Percentiles rank a stretch among this genome's conserved stretches.
Conservation (phyloP, 2,888 invertebrate species). For the Drosophila multiciliata region DNA sequence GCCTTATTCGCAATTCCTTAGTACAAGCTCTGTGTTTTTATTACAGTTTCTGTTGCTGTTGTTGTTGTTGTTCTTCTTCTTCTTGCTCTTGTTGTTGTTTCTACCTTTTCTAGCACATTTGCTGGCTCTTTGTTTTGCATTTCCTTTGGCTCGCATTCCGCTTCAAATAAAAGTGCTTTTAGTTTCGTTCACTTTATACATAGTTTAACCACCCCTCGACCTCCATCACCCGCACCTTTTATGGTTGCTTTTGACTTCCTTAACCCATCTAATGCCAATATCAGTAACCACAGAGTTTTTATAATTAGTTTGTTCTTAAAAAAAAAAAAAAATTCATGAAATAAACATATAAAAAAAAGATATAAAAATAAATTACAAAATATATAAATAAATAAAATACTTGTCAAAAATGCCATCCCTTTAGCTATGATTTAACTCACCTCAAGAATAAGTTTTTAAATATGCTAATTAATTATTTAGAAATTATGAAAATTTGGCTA, state of each 20-base stretch:
- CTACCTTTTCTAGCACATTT: conserved; percentile 53
- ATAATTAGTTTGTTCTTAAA: background rate
- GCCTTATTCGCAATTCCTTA: conserved; percentile 39
- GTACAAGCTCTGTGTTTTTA: conserved; percentile 30
- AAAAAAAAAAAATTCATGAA: too few species aligned
- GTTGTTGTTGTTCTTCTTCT: conserved; percentile 28
- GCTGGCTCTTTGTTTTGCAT: conserved; percentile 43
- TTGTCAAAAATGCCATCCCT: background rate
- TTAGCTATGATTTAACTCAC: background rate
- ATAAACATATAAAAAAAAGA: background rate
- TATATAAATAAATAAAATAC: background rate
- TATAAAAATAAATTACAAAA: background rate
- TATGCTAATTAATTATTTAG: background rate
- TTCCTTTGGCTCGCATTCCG: conserved; percentile 63
- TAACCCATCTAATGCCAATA: conserved; percentile 3
- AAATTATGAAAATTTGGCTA: background rate
- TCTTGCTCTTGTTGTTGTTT: conserved; percentile 7
- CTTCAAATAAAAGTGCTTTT: conserved; percentile 42
- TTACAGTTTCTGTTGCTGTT: conserved; percentile 20
- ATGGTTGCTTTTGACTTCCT: conserved; percentile 31
- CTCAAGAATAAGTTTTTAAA: background rate
- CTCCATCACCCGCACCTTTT: background rate
- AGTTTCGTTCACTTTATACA: conserved; percentile 51
- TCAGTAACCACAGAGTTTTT: background rate
- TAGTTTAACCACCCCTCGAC: conserved; percentile 20